phyloP scores from a whole-genome alignment of 35 echinoderm and acorn worm species.

The Stichopus chloronotus region DNA sequence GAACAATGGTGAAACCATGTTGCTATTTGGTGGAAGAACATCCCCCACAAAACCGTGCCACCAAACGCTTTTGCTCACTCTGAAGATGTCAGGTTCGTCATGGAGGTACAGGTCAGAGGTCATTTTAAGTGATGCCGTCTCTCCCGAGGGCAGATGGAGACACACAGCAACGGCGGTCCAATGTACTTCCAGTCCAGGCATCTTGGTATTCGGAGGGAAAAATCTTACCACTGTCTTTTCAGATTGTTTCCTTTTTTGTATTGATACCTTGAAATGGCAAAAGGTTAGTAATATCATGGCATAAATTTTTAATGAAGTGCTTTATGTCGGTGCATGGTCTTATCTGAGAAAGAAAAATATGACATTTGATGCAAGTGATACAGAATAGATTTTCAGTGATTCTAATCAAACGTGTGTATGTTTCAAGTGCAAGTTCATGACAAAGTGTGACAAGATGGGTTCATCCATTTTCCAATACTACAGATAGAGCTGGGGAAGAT shows the following conservation, averaged over 20 bases:
- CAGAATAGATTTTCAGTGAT: too few species aligned
- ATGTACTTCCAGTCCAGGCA: conserved; percentile 17
- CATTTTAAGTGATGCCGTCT: neutral
- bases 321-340: neutral
- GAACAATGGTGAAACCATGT: conserved; percentile 1
- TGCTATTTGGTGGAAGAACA: conserved; percentile 88
- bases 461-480: too few species aligned
- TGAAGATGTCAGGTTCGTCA: neutral
- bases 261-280: conserved; percentile 47
- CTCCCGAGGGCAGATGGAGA: conserved; percentile 77
- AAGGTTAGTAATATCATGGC: conserved; percentile 29
- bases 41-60: conserved; percentile 80
- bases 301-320: neutral
- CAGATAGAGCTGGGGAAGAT: too few species aligned
- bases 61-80: conserved; percentile 34
- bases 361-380: too few species aligned
- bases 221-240: conserved; percentile 41
- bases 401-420: too few species aligned
- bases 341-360: too few species aligned
- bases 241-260: conserved; percentile 63
- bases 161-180: conserved; percentile 60
- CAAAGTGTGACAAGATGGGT: too few species aligned
- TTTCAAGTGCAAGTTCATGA: too few species aligned
- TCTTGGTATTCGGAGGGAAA: conserved; percentile 78
- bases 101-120: conserved; percentile 26